A percentile compares a stretch with the other conserved stretches of the same genome.
phyloP scores from a whole-genome alignment of 2,888 invertebrate genomes.

The Scaptomyza flava region DNA sequence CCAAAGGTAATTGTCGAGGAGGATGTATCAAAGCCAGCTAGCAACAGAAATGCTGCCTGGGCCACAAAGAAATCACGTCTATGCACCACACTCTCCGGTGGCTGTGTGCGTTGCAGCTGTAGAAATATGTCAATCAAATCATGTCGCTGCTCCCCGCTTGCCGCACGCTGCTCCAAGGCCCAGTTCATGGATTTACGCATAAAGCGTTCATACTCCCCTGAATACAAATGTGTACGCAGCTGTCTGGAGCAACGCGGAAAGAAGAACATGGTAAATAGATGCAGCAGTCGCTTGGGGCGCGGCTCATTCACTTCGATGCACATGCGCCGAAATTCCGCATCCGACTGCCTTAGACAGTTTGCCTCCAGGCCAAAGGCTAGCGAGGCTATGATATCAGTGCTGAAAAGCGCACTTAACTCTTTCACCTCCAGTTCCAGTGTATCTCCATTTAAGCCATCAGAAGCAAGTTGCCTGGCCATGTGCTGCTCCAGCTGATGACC shows the following conservation, averaged over 20 bases:
- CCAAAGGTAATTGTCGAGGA: constrained; percentile 84
- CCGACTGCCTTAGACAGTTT: constrained; percentile 83
- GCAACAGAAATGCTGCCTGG: constrained; percentile 79
- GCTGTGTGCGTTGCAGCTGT: constrained; percentile 78
- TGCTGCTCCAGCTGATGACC: constrained; percentile 76
- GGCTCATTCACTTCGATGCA: constrained; percentile 83
- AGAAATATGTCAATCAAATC: constrained; percentile 86
- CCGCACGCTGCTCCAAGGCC: constrained; percentile 83
- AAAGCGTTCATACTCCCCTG: constrained; percentile 78
- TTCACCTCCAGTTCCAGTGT: constrained; percentile 63
- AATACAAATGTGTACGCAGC: constrained; percentile 76
- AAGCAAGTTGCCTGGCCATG: constrained; percentile 47
- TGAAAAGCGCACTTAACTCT: constrained; percentile 79
- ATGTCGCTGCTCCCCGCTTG: constrained; percentile 81
- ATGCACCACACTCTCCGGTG: constrained; percentile 56
- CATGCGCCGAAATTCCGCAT: constrained; percentile 83
- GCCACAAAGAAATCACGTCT: constrained; percentile 77
- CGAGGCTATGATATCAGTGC: constrained; percentile 84
- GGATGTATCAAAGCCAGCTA: constrained; percentile 82
- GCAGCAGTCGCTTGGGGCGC: constrained; percentile 76
- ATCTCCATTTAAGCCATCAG: background rate
- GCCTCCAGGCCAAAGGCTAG: constrained; percentile 85
- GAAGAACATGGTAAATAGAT: constrained; percentile 83
- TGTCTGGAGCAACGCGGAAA: constrained; percentile 79
- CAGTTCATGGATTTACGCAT: constrained; percentile 83